Base-by-base conservation (phyloP, 2,113 vertebrate species). In the Tychaedon coryphoeus region DNA sequence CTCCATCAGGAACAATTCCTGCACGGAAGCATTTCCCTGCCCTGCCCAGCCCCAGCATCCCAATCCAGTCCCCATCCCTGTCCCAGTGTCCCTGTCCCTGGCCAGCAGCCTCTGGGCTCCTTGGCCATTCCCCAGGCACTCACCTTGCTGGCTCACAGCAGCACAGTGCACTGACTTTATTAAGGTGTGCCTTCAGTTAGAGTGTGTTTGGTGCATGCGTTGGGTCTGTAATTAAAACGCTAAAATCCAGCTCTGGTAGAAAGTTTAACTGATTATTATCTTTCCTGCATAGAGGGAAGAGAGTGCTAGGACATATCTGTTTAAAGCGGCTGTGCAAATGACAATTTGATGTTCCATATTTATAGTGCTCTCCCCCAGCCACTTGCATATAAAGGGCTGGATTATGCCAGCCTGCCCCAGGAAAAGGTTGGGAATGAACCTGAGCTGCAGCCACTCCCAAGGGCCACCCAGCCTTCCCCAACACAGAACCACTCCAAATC, bases 171-270 rank as follows among this genome's bases (percentile, higher is more conserved):
- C 88, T 67, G 90, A 69, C 93, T 97, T 91, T 92, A 95, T 93
- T 94, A 92, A 96, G 90, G 85, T 12, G 3, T 91, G 91, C 78
- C 93, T 96, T 97, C 90, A 51, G 43, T 64, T 71, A 90, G 40
- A 80, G 76, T 73, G 79, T 92, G 93, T 87, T 97, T 95, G 91
- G 93, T 91, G 93, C 80, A 72, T 86, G 77, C 90, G 90, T 86
- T 96, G 53, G 88, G 51, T 84, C 88, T 85, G 76, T 93, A 95
- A 97, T 97, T 97, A 98, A 97, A 96, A 97, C 95, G 89, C 91
- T 95, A 97, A 97, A 97, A 95, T 95, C 91, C 54, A 58, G 75
- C 92, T 95, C 82, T 84, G 76, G 93, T 67, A 97, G 95, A 96
- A 97, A 96, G 91, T 80, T 82, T 77, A 93, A 75, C 61, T 84